phyloP scores from a whole-genome alignment of 2,888 invertebrate genomes.

The Lepetodrilus schrolli region DNA sequence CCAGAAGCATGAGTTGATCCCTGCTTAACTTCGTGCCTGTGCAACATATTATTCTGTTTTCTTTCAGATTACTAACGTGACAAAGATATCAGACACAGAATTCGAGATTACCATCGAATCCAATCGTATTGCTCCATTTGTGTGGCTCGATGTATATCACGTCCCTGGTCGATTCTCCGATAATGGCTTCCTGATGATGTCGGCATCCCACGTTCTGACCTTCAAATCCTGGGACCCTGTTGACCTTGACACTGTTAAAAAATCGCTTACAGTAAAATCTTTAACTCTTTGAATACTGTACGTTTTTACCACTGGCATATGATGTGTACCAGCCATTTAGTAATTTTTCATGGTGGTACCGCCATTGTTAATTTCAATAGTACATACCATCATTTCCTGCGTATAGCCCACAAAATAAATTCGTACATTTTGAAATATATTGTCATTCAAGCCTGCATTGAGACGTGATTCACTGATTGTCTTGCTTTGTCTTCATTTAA shows the following conservation, averaged over 20 bases:
- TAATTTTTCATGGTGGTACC: not conserved
- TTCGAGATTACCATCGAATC: constrained; percentile 57
- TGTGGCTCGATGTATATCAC: constrained; percentile 70
- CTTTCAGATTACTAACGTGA: constrained; percentile 55
- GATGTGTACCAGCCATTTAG: not conserved
- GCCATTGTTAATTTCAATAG: not conserved
- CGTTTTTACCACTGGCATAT: constrained; percentile 47
- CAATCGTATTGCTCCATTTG: constrained; percentile 69
- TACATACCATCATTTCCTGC: too few relatives aligned
- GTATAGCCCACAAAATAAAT: too few relatives aligned
- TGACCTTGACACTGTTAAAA: constrained; percentile 36
- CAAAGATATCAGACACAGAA: constrained; percentile 32
- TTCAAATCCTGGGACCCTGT: constrained; percentile 57
- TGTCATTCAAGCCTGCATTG: too few relatives aligned
- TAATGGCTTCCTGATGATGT: constrained; percentile 82
- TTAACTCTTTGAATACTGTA: too few relatives aligned
- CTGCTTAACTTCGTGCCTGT: too few relatives aligned
- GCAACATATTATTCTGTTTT: not conserved
- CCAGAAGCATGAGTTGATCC: not conserved
- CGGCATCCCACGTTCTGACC: constrained; percentile 46
- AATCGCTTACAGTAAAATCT: constrained; percentile 50
- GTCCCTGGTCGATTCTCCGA: constrained; percentile 82
- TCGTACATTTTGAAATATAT: too few relatives aligned
- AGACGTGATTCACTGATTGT: too few relatives aligned
- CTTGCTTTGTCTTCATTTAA: too few relatives aligned